Base-by-base conservation (phyloP, 1,140 invertebrate genomes). In the Bemisia tabaci region DNA sequence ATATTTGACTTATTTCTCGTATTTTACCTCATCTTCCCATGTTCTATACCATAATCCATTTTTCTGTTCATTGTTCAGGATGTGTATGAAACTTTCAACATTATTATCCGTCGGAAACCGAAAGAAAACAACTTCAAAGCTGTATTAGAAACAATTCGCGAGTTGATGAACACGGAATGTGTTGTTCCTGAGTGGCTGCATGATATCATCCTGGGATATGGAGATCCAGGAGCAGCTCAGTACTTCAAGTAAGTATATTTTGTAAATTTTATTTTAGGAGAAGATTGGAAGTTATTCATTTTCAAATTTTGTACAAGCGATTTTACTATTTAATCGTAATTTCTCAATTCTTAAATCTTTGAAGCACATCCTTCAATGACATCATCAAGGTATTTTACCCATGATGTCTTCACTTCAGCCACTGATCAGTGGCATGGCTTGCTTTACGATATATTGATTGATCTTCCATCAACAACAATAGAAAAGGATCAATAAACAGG, bases 51-150 rank as follows among this genome's bases (percentile, higher is more conserved):
- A 9, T 9, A 9, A 9, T 48, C 33, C 17, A 48, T 48, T 48
- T 48, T 48, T 61, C 24, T 61, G 60, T 61, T 25, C 11, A 5
- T 61, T 61, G 71, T 74, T 60, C 72, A 91, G 82, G 91, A 94
- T 79, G 89, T 97, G 12, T 98, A 98, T 77, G 92, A 95, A 75
- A 89, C 88, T n/a, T 99, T 99, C 76, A 99, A 98, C 76, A 88
- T 99, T 26, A 84, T 99, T 62, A 92, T 99, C 84, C 83, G 97
- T 62, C 82, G 97, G 26, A 98, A 98, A 78, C 96, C 97, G 0
- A 99, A 99, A 76, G 95, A 99, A 77, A 99, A 99, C 75, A 99
- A 99, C 78, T 99, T 99, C 76, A 95, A 99, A 80, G 97, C 97
- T 0, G 97, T 99, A 11, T 77, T 99, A 68, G 95, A 98, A 78